Conservation (phyloP, 2,888 invertebrate species). For the Eristalis pertinax region DNA sequence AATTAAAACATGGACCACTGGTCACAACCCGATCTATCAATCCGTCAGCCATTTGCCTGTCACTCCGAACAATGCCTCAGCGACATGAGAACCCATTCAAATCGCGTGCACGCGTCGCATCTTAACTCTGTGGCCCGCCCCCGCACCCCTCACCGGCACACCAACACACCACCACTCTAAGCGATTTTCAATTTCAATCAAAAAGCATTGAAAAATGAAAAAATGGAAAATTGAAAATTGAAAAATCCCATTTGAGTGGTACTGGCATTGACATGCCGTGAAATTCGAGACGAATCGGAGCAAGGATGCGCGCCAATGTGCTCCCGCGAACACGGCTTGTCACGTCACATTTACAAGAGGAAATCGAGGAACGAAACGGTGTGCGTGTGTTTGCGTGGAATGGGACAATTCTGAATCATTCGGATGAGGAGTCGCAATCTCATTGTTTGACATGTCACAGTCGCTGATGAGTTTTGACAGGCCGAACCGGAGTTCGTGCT, state of each 20-base stretch:
- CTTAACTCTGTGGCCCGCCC: background rate
- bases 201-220: conserved; percentile 9
- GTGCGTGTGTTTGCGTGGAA: conserved; percentile 12
- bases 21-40: conserved; percentile 69
- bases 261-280: conserved; percentile 67
- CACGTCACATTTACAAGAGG: conserved; percentile 15
- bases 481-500: conserved; percentile 28
- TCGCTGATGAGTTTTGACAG: conserved; percentile 69
- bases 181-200: conserved; percentile 68
- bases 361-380: conserved; percentile 36
- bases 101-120: conserved; percentile 62
- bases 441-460: conserved; percentile 70
- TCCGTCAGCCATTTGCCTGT: conserved; percentile 60
- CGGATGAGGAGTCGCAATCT: conserved; percentile 1
- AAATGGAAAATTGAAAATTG: conserved; percentile 61
- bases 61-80: conserved; percentile 49
- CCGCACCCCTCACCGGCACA: background rate
- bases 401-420: conserved; percentile 26
- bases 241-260: conserved; percentile 70
- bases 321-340: conserved; percentile 18
- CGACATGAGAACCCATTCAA: conserved; percentile 61
- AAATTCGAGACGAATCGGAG: conserved; percentile 68
- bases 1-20: conserved; percentile 49
- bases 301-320: conserved; percentile 54
- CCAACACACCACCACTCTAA: conserved; percentile 25